Evolutionary conservation across 2,797 vertebrate species (phyloP).

Genomic region (Clarias pachynema): DNA sequence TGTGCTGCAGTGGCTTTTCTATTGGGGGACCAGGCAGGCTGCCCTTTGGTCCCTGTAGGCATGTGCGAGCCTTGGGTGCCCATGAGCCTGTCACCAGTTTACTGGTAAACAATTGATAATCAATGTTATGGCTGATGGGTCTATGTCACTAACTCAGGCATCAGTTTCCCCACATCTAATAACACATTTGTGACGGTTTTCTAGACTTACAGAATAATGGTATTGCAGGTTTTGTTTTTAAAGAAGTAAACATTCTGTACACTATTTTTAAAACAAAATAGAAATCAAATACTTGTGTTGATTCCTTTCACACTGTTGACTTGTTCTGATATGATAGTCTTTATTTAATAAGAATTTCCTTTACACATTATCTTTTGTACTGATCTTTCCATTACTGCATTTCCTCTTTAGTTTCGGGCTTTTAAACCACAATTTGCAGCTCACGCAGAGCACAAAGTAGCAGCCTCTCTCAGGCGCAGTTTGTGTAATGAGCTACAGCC

Average conservation of each 20-base stretch:
- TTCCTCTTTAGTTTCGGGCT: constrained; percentile 5
- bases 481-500: constrained; percentile 29
- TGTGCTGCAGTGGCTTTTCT: too few species aligned
- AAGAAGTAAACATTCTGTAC: not conserved
- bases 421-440: constrained; percentile 12
- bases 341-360: constrained; percentile 8
- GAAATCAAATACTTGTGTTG: not conserved
- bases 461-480: constrained; percentile 13
- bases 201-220: not conserved
- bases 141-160: not conserved
- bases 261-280: not conserved
- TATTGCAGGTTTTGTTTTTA: not conserved
- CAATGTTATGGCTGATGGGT: too few species aligned
- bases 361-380: constrained; percentile 8
- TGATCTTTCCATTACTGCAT: constrained; percentile 3
- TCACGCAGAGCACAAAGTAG: not conserved
- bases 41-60: too few species aligned
- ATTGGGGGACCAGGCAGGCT: too few species aligned
- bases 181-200: not conserved
- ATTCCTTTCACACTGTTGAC: not conserved
- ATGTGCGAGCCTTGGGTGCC: too few species aligned
- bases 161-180: not conserved
- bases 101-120: too few species aligned
- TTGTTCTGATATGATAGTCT: not conserved
- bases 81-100: too few species aligned